These are phyloP conservation scores for Pantala flavescens DNA, from an alignment of 1,140 invertebrate species.

Conservation along the genomic window DNA sequence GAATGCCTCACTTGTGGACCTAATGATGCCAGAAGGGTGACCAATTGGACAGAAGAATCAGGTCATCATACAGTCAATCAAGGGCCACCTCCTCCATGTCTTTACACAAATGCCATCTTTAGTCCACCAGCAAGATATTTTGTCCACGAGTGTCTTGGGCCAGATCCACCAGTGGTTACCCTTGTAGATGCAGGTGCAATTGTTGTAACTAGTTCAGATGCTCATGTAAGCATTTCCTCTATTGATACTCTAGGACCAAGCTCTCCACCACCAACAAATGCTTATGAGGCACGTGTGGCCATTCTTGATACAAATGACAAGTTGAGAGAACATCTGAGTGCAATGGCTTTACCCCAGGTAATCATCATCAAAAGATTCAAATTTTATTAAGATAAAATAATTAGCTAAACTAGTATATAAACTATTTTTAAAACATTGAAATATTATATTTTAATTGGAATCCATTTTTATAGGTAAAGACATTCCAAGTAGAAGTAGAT, in stretches of 20 bases:
- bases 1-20: slow-evolving; percentile 43
- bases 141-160: slow-evolving; percentile 53
- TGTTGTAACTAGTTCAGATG: neutral
- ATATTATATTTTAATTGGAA: no score
- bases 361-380: neutral
- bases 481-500: slow-evolving; percentile 41
- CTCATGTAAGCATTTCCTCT: neutral
- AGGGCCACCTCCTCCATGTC: slow-evolving; percentile 37
- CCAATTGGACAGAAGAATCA: slow-evolving; percentile 20
- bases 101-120: slow-evolving; percentile 28
- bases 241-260: neutral
- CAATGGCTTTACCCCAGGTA: slow-evolving; percentile 44
- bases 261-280: neutral
- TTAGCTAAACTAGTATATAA: slow-evolving; percentile 30
- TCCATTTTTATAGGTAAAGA: slow-evolving; percentile 19
- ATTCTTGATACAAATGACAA: slow-evolving; percentile 45
- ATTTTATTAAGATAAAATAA: neutral
- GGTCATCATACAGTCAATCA: neutral
- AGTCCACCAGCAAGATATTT: slow-evolving; percentile 35
- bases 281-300: slow-evolving; percentile 36
- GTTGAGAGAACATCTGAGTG: slow-evolving; percentile 37
- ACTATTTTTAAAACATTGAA: slow-evolving; percentile 36
- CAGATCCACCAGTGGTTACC: slow-evolving; percentile 26
- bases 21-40: slow-evolving; percentile 31
- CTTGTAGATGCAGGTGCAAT: slow-evolving; percentile 13